Evolutionary conservation across 2,113 vertebrate genomes (phyloP).

Genomic region (Chloropsis cyanopogon): DNA sequence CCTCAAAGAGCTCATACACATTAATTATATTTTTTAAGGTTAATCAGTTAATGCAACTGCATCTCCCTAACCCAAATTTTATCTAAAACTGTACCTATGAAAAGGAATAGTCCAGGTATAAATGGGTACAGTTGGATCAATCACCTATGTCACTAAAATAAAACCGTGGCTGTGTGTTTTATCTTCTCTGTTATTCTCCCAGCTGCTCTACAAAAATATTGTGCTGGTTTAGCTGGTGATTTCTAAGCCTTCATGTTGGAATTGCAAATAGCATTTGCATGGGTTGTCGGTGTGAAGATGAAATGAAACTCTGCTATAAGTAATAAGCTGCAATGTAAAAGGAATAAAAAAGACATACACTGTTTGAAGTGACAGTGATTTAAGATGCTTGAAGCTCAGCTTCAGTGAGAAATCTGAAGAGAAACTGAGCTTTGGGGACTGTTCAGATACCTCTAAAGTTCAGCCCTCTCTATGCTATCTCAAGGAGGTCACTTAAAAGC

Average conservation of each 20-base stretch:
- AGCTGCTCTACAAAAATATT: neutral
- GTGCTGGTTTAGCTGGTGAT: neutral
- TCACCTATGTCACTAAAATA: neutral
- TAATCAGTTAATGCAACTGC: neutral
- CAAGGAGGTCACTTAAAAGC: neutral
- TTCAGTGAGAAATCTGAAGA: neutral
- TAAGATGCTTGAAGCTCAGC: neutral
- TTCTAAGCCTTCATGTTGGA: neutral
- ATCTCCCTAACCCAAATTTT: neutral
- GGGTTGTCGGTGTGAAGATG: neutral
- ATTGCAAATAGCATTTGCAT: neutral
- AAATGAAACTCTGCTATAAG: neutral
- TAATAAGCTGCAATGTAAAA: neutral
- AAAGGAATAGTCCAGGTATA: neutral
- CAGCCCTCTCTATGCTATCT: neutral
- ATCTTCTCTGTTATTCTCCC: neutral
- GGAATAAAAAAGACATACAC: neutral
- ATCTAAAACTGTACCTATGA: neutral
- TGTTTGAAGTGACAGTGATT: neutral
- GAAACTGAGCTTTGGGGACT: neutral
- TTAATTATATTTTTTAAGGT: neutral
- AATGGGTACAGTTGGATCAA: neutral
- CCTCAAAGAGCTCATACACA: neutral
- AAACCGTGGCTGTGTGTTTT: rapidly evolving
- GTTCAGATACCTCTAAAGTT: neutral